A percentile compares a stretch with the other conserved stretches of the same genome.
phyloP scores from a whole-genome alignment of 2,888 invertebrate species.

The Eretmocerus hayati region DNA sequence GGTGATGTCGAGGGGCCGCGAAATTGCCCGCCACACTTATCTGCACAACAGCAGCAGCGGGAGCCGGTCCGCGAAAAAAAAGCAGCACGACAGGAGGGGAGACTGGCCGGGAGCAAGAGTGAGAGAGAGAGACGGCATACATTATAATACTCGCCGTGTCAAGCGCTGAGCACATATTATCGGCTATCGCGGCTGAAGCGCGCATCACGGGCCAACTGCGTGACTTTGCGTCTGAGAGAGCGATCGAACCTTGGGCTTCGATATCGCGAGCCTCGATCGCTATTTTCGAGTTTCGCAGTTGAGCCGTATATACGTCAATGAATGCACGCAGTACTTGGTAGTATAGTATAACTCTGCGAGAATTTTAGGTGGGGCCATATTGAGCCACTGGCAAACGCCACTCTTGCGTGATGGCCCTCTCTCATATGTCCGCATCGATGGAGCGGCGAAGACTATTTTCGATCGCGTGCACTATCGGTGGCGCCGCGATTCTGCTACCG shows the following conservation, averaged over 20 bases:
- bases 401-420: too few relatives aligned
- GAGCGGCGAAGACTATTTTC: too few relatives aligned
- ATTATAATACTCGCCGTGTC: not conserved
- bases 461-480: too few relatives aligned
- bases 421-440: too few relatives aligned
- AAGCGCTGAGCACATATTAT: not conserved
- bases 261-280: slow-evolving; percentile 19
- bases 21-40: too few relatives aligned
- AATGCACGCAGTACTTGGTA: too few relatives aligned
- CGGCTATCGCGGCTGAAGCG: not conserved
- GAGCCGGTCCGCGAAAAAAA: not conserved
- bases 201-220: slow-evolving; percentile 5
- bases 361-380: too few relatives aligned
- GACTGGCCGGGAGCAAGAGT: not conserved
- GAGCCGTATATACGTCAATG: slow-evolving; percentile 7
- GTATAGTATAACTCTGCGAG: too few relatives aligned
- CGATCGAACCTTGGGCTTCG: slow-evolving; percentile 12
- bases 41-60: too few relatives aligned
- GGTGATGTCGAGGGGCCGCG: too few relatives aligned
- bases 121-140: not conserved
- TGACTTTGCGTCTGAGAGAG: not conserved
- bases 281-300: slow-evolving; percentile 21
- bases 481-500: too few relatives aligned
- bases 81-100: not conserved
- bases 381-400: too few relatives aligned